A percentile compares a stretch with the other conserved stretches of the same genome.
phyloP scores from a whole-genome alignment of 2,888 invertebrate species.

The Argyra leucocephala region DNA sequence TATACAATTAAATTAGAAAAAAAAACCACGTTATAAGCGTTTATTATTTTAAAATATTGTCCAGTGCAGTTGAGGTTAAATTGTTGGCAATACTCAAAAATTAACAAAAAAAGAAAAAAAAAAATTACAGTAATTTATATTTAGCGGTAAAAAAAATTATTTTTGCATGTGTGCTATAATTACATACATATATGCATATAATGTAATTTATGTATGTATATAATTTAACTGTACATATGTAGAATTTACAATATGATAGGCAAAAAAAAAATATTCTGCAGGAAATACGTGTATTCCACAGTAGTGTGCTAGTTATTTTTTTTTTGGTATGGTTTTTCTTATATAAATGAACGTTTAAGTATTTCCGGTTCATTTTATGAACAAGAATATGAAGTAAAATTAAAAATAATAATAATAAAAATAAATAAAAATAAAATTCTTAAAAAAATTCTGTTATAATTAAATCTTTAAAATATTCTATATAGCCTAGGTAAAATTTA shows the following conservation, averaged over 20 bases:
- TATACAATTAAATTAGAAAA: too few species aligned
- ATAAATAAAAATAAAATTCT: not conserved
- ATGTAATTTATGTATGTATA: not conserved
- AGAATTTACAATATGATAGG: too few species aligned
- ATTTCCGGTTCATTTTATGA: conserved; percentile 6
- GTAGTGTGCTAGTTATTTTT: not conserved
- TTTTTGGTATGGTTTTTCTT: not conserved
- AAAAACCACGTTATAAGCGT: too few species aligned
- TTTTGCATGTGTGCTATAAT: not conserved
- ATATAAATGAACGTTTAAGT: conserved; percentile 3
- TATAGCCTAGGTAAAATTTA: too few species aligned
- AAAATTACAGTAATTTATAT: not conserved
- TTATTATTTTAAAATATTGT: not conserved
- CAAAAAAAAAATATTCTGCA: not conserved
- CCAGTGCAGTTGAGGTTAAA: not conserved
- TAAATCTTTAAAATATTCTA: not conserved
- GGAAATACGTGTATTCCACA: not conserved
- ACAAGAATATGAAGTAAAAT: not conserved
- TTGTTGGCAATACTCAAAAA: not conserved
- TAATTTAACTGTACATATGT: not conserved
- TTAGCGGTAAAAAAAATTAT: not conserved
- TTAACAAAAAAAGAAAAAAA: not conserved
- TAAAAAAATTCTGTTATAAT: not conserved
- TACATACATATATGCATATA: not conserved
- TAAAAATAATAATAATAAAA: not conserved